These are phyloP conservation scores for Mallotus villosus DNA, from an alignment of 2,797 vertebrate species.

Conservation along the genomic window DNA sequence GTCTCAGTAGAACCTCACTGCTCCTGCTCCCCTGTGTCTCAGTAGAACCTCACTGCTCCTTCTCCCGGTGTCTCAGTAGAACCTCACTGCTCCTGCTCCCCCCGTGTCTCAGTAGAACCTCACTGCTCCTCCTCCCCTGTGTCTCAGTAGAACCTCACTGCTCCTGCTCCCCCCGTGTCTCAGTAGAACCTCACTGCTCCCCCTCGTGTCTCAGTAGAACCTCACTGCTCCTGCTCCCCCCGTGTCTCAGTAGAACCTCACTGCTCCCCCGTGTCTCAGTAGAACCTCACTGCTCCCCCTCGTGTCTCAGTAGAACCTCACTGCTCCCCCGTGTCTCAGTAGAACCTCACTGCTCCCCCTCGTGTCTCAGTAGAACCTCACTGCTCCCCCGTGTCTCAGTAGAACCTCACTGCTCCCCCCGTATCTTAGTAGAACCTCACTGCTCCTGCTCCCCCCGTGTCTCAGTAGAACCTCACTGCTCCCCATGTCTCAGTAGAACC, in stretches of 20 bases:
- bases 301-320: slow-evolving; percentile 11
- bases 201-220: slow-evolving; percentile 9
- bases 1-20: background rate
- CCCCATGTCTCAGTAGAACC: no score
- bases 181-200: background rate
- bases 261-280: slow-evolving; percentile 4
- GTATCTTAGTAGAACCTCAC: slow-evolving; percentile 5
- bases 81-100: slow-evolving; percentile 9
- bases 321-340: slow-evolving; percentile 4
- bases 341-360: slow-evolving; percentile 5
- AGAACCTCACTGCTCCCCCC: slow-evolving; percentile 8
- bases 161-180: slow-evolving; percentile 14
- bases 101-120: slow-evolving; percentile 10
- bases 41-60: background rate
- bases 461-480: background rate
- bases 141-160: background rate
- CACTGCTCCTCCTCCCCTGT: slow-evolving; percentile 16
- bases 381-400: slow-evolving; percentile 4
- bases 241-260: slow-evolving; percentile 11
- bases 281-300: slow-evolving; percentile 5
- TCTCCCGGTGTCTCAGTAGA: slow-evolving; percentile 4
- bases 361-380: slow-evolving; percentile 11
- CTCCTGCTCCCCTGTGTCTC: slow-evolving; percentile 13
- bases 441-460: slow-evolving; percentile 15
- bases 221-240: slow-evolving; percentile 2